Conservation (phyloP, 2,113 vertebrate genomes). For the Agapornis roseicollis region DNA sequence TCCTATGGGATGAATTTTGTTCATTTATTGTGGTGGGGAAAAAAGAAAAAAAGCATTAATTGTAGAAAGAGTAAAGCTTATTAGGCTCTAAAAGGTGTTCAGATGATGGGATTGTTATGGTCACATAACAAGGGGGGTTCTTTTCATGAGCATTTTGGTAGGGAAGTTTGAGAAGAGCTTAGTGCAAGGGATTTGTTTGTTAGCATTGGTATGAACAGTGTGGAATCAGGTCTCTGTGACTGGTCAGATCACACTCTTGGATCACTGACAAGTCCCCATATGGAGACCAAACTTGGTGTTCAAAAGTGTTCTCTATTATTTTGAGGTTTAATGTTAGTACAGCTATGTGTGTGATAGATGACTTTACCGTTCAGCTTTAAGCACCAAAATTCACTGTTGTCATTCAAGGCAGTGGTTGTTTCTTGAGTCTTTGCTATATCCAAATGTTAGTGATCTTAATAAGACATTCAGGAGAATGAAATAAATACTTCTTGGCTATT, state of each 20-base stretch:
- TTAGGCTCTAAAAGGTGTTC: not conserved
- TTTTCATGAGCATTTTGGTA: not conserved
- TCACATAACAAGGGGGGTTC: not conserved
- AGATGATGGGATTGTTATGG: not conserved
- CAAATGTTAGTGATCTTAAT: not conserved
- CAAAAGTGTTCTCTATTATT: not conserved
- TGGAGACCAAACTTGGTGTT: not conserved
- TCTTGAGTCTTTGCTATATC: not conserved
- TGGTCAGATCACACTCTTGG: not conserved
- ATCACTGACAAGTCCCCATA: not conserved
- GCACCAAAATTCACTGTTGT: not conserved
- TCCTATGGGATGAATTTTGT: not conserved
- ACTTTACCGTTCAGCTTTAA: not conserved
- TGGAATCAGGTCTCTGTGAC: not conserved
- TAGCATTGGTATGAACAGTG: not conserved
- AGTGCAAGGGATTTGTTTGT: not conserved
- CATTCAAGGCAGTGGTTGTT: not conserved
- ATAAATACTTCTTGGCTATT: not conserved
- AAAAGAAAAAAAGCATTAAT: not conserved
- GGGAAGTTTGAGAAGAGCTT: not conserved
- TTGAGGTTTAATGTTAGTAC: not conserved
- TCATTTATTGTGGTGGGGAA: not conserved
- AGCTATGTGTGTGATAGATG: not conserved
- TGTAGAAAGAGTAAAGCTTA: not conserved
- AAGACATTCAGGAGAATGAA: not conserved